Evolutionary conservation across 2,113 vertebrate species (phyloP).

Genomic region (Cyphomyrus plagiostoma): DNA sequence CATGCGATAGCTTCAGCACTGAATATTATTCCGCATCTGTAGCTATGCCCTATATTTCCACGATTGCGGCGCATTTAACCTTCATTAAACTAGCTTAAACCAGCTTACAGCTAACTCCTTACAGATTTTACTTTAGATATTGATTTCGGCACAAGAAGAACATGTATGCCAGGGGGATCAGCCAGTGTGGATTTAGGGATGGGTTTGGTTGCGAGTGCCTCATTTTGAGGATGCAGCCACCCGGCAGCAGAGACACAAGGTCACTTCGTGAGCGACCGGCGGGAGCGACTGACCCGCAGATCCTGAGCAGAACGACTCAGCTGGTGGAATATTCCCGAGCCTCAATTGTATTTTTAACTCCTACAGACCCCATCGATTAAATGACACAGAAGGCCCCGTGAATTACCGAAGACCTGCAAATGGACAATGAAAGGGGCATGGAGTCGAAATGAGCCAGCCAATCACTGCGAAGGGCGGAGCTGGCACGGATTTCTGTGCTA

Average conservation of each 20-base stretch:
- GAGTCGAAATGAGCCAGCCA: background rate
- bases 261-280: background rate
- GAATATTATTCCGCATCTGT: background rate
- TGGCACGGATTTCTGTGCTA: background rate
- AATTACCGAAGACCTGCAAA: background rate
- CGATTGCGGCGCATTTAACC: background rate
- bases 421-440: background rate
- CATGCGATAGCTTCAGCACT: background rate
- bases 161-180: background rate
- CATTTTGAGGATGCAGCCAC: background rate
- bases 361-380: background rate
- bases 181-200: background rate
- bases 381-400: background rate
- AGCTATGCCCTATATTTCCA: constrained; percentile 1
- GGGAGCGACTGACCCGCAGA: background rate
- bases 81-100: constrained; percentile 13
- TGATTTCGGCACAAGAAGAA: constrained; percentile 8
- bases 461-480: background rate
- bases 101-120: background rate
- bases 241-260: background rate
- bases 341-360: background rate
- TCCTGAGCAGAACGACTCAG: background rate
- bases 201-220: background rate
- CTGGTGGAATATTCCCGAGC: background rate
- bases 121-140: constrained; percentile 9